Percentiles rank a stretch among this genome's conserved stretches.
phyloP scores from a whole-genome alignment of 1,140 invertebrate species.

The Drosophila pruinosa region DNA sequence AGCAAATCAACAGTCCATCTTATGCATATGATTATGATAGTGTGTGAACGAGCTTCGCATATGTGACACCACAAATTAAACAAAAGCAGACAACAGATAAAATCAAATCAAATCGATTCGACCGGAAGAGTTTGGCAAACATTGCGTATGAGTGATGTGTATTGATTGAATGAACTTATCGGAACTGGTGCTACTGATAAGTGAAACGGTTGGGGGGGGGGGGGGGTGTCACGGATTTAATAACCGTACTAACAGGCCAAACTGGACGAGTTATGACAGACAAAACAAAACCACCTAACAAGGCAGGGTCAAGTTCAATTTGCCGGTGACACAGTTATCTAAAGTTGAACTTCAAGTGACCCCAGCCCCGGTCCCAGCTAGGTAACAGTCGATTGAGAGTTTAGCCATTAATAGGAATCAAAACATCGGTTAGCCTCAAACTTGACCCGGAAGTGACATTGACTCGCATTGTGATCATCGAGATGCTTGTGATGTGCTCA shows the following conservation, averaged over 20 bases:
- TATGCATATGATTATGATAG: conserved; percentile 59
- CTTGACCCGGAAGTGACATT: conserved; percentile 68
- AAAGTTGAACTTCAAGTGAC: conserved; percentile 53
- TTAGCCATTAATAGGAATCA: conserved; percentile 5
- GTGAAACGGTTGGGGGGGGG: neutral
- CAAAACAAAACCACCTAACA: neutral
- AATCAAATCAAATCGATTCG: conserved; percentile 28
- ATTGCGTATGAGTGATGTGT: conserved; percentile 60
- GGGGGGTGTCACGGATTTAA: too few relatives aligned
- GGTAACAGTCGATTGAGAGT: conserved; percentile 10
- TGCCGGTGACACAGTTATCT: conserved; percentile 73
- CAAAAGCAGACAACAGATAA: conserved; percentile 39
- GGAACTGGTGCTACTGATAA: conserved; percentile 7
- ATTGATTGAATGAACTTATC: too few relatives aligned
- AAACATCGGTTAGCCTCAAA: conserved; percentile 19
- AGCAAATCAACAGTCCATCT: conserved; percentile 39
- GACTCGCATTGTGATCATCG: conserved; percentile 18
- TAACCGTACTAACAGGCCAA: too few relatives aligned
- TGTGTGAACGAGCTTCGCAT: conserved; percentile 4
- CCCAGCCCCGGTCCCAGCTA: conserved; percentile 53
- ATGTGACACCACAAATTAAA: conserved; percentile 19
- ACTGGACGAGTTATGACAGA: conserved; percentile 28
- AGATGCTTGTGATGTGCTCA: conserved; percentile 23
- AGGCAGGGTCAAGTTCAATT: conserved; percentile 74
- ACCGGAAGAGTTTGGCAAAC: conserved; percentile 49